Evolutionary conservation across 2,113 vertebrate species (phyloP), one percentile per base, ranked within the genome.

Genomic region (Sylvicapra grimmia): DNA sequence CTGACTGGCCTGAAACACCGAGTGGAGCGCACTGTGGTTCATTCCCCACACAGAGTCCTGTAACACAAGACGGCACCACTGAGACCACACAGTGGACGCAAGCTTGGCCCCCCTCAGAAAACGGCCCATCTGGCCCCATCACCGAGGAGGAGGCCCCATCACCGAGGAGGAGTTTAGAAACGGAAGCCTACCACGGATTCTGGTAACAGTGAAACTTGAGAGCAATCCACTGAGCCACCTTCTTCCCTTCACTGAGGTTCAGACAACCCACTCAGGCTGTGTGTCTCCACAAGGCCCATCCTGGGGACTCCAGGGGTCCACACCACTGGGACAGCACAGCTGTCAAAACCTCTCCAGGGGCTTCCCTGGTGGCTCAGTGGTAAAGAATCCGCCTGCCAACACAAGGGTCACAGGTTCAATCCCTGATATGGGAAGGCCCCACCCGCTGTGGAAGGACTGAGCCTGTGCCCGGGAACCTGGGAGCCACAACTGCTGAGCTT

Each of bases 21-120:
- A 99, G 96, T 99, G 99, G 90, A 99, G 98, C 75, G 99, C 99
- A 63, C 99, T 99, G 97, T 99, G 99, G 98, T 98, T 99, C 98
- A 99, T 99, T 1, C 99, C 99, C 99, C 99, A 99, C 72, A 99
- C 99, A 15, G 99, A 99, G 94, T 99, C 99, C 99, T 99, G 83
- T 58, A 96, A 96, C 96, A 97, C 10, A 90, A 98, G 85, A 85
- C 6, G 61, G 53, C 16, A 92, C 16, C 58, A 9, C 15, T 79
- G 58, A 83, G 14, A n/a, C 97, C 44, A 96, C 1, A 53, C 56
- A n/a, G n/a, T 19, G 59, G 40, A 82, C 2, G 0, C 5, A 8
- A 29, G 31, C 4, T 0, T n/a, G 49, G n/a, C 40, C 61, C 13
- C 89, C 33, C 23, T 40, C n/a, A 85, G 61, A 77, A 51, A 92